A percentile compares a stretch with the other conserved stretches of the same genome.
phyloP scores from a whole-genome alignment of 2,888 invertebrate genomes.

The Oscheius sp. region DNA sequence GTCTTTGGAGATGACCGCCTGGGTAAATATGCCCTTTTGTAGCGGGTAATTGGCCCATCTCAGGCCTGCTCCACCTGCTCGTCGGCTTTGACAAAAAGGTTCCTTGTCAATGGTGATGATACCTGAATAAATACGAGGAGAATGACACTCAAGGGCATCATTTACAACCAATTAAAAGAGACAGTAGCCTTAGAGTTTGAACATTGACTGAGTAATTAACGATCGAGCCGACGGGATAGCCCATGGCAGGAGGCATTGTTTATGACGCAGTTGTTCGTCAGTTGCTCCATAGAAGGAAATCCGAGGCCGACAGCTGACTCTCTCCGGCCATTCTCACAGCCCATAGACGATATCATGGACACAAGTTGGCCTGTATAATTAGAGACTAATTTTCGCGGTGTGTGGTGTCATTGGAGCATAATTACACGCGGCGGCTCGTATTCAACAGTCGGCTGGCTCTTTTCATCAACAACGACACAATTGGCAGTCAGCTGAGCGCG shows the following conservation, averaged over 20 bases:
- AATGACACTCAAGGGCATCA: not conserved
- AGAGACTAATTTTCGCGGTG: conserved; percentile 1
- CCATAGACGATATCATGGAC: too few relatives aligned
- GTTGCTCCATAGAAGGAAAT: conserved; percentile 25
- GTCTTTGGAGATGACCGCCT: conserved; percentile 13
- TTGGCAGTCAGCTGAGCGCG: conserved; percentile 24
- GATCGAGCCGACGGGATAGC: conserved; percentile 6
- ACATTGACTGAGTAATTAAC: not conserved
- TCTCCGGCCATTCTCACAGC: too few relatives aligned
- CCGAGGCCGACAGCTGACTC: conserved; percentile 19
- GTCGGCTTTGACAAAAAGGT: too few relatives aligned
- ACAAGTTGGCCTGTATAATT: conserved; percentile 4
- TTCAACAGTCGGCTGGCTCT: conserved; percentile 24
- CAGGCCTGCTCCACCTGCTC: not conserved
- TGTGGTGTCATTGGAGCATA: conserved; percentile 17
- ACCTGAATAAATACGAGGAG: conserved; percentile 4
- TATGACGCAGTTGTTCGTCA: not conserved
- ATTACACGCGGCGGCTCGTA: conserved; percentile 26
- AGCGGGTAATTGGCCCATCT: conserved; percentile 4
- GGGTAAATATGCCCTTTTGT: conserved; percentile 21
- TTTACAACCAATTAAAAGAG: not conserved
- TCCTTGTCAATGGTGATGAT: not conserved
- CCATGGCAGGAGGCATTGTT: conserved; percentile 11
- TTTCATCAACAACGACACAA: conserved; percentile 18
- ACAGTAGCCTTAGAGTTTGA: not conserved